These are phyloP conservation scores for Sycophaga agraensis DNA, from an alignment of 1,140 invertebrate genomes.

Conservation along the genomic window DNA sequence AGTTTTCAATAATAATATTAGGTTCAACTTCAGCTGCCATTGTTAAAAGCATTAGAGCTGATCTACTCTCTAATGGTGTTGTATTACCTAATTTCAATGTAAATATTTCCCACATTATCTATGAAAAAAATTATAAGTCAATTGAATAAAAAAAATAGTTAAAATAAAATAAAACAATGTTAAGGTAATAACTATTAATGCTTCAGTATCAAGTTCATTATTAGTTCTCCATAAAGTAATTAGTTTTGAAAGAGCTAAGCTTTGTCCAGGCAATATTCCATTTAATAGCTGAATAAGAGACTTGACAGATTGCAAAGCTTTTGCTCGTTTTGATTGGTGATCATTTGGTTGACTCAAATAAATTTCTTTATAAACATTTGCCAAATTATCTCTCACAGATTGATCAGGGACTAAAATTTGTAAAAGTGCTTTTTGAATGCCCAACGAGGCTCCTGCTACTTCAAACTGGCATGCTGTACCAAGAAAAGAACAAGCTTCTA, in stretches of 20 bases:
- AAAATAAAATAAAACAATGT: not conserved
- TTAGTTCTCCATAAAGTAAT: conserved; percentile 67
- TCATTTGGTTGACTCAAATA: conserved; percentile 56
- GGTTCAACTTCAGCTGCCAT: conserved; percentile 67
- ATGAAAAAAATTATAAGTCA: conserved; percentile 32
- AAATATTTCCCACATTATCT: conserved; percentile 82
- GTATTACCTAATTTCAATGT: conserved; percentile 72
- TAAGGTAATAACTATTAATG: conserved; percentile 44
- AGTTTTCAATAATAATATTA: conserved; percentile 61
- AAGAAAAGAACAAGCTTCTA: conserved; percentile 84
- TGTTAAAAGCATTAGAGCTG: conserved; percentile 71
- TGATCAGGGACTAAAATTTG: conserved; percentile 67
- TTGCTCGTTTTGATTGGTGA: conserved; percentile 40
- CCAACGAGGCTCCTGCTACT: conserved; percentile 69
- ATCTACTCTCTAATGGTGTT: conserved; percentile 66
- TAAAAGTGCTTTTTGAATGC: conserved; percentile 74
- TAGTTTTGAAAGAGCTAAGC: conserved; percentile 71
- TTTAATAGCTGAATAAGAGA: conserved; percentile 59
- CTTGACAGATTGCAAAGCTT: conserved; percentile 37
- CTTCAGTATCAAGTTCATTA: conserved; percentile 61
- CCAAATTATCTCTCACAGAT: conserved; percentile 62
- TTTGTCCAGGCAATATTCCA: conserved; percentile 63
- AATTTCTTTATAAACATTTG: conserved; percentile 65
- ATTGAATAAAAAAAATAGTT: too few species aligned
- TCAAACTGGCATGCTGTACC: conserved; percentile 78